Evolutionary conservation across 1,140 invertebrate species (phyloP), one percentile per base, ranked within the genome.

Genomic region (Papilio dardanus): DNA sequence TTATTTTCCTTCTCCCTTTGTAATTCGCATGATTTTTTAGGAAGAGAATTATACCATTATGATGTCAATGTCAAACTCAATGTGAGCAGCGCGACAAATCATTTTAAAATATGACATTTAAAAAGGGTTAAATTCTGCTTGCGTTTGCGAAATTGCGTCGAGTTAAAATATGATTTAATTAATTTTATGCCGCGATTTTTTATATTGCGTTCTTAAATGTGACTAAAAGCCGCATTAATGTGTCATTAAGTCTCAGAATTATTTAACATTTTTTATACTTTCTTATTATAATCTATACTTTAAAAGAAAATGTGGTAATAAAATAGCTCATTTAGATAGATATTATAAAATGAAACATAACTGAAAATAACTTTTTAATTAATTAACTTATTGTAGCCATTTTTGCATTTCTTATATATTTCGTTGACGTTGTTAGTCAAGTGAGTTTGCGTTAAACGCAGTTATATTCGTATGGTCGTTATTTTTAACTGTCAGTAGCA

Each of bases 41-140:
- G 14, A 54, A 8, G 73, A 67, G 69, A 77, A 77, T 77, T 77
- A 76, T 62, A 46, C 58, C 8, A 73, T 77, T 75, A 74, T 75
- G 40, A 79, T 79, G 79, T 77, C 79, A 77, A 76, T 80, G 76
- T 73, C 71, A 37, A 58, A 16, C 65, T 74, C 68, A 69, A 69
- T 69, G 62, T 75, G 50, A 75, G 42, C 71, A 67, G 37, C 74
- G 76, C 66, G 71, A 75, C 54, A 65, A 74, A 62, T 76, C 74
- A 74, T 76, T 68, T 37, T 40, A 21, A 69, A 37, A 73, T 68
- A 37, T 33, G 68, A 76, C 74, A 76, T 33, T 35, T 73, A 66
- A 73, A 33, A 21, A 31, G 54, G 24, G 66, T 19, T 46, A 69
- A 40, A 40, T 5, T 14, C 35, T 12, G 33, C 33, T 69, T 42